Percentiles rank a stretch among this genome's conserved stretches.
phyloP scores from a whole-genome alignment of 2,797 vertebrate genomes.

The Sebastiscus tertius region DNA sequence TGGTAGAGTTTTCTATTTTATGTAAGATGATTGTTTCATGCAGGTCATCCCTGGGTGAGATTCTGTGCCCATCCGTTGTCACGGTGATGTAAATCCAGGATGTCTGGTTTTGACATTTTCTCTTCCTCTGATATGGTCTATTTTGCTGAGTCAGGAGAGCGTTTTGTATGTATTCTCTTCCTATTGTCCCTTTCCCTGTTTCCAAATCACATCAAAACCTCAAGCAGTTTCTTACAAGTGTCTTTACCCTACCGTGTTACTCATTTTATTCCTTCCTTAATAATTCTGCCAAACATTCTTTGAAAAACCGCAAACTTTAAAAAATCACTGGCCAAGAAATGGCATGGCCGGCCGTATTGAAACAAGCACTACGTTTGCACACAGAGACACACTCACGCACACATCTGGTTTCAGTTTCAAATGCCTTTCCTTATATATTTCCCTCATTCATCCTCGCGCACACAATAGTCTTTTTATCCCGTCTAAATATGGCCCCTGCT shows the following conservation, averaged over 20 bases:
- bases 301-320: slow-evolving; percentile 57
- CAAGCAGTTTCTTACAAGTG: slow-evolving; percentile 37
- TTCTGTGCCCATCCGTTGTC: slow-evolving; percentile 48
- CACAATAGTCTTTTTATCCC: slow-evolving; percentile 81
- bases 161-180: slow-evolving; percentile 17
- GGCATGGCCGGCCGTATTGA: slow-evolving; percentile 36
- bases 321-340: slow-evolving; percentile 42
- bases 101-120: slow-evolving; percentile 63
- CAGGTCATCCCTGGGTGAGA: slow-evolving; percentile 51
- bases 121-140: slow-evolving; percentile 25
- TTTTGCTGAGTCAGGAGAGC: slow-evolving; percentile 62
- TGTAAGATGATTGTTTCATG: slow-evolving; percentile 22
- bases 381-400: slow-evolving; percentile 41
- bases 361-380: slow-evolving; percentile 31
- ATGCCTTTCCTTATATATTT: slow-evolving; percentile 76
- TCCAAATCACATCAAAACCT: slow-evolving; percentile 38
- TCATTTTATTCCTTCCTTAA: slow-evolving; percentile 61
- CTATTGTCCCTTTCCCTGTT: slow-evolving; percentile 12
- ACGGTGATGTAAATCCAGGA: slow-evolving; percentile 60
- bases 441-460: slow-evolving; percentile 69
- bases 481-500: slow-evolving; percentile 52
- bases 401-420: slow-evolving; percentile 84
- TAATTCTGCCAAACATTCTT: slow-evolving; percentile 69
- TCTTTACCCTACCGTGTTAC: slow-evolving; percentile 50
- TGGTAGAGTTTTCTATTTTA: slow-evolving; percentile 32